Base-by-base conservation (phyloP, 2,888 invertebrate genomes). In the Oasisia sp. region DNA sequence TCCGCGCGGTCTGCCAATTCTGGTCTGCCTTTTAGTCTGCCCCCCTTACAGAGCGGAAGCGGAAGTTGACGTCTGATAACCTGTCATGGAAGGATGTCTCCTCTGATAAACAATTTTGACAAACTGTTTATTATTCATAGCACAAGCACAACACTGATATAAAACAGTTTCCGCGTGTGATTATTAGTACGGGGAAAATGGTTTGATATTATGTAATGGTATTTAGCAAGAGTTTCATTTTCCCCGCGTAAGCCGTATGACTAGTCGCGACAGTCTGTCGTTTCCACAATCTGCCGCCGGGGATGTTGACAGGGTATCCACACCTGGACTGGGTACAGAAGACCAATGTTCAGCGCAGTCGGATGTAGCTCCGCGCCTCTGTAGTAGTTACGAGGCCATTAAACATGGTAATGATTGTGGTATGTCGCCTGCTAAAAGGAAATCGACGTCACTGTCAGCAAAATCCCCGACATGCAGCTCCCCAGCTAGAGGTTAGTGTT, bases 401-500 rank as follows among this genome's bases (percentile, higher is more conserved):
- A 74, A 74, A 74, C 7, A 74, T 74, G 74, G 74, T 74, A 27
- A 74, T 74, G 74, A 74, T n/a, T 74, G 74, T n/a, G n/a, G n/a
- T 74, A 74, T 74, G 74, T 74, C 74, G 74, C 74, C 74, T 74
- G 74, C 74, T 19, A 74, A 74, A 74, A 74, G 74, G 74, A 74
- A 74, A 74, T 27, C 74, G 27, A 74, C n/a, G 74, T 74, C n/a
- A 74, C 74, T 74, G 27, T 74, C 74, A 74, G 27, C 74, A 74
- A 74, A 74, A 74, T 74, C 74, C 5, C 91, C n/a, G 90, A 92
- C 92, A 7, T 93, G 93, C 91, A 93, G 93, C 92, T 93, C 92
- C 32, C 93, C 93, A 32, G 93, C 92, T 89, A 91, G 93, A 93
- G 93, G 93, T 93, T 90, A 7, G 74, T 38, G 45, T 50, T 50